phyloP scores from a whole-genome alignment of 1,140 invertebrate genomes.

The Brachystomella parvula region DNA sequence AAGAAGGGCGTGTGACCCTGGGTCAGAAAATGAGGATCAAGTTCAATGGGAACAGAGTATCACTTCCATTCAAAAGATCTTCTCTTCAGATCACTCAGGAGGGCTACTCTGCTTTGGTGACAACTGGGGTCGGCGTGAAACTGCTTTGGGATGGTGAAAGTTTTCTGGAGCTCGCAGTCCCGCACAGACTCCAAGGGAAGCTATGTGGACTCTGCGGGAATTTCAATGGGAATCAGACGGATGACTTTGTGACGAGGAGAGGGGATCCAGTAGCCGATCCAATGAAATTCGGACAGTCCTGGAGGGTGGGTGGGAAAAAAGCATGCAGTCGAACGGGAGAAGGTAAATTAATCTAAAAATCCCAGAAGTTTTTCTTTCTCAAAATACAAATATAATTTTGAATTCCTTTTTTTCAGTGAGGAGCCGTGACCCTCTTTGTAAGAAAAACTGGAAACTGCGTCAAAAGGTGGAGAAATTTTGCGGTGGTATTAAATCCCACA shows the following conservation, averaged over 20 bases:
- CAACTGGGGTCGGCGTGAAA: conserved; percentile 53
- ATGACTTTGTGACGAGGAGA: conserved; percentile 59
- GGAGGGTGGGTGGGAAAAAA: conserved; percentile 70
- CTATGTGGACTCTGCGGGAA: conserved; percentile 89
- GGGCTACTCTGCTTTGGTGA: conserved; percentile 40
- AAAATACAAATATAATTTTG: no score
- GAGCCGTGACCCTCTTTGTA: conserved; percentile 34
- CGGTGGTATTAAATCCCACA: conserved; percentile 48
- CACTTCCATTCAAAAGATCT: conserved; percentile 53
- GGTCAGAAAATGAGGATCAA: conserved; percentile 79
- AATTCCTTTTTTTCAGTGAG: conserved; percentile 42
- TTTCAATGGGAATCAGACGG: conserved; percentile 69
- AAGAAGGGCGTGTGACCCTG: conserved; percentile 64
- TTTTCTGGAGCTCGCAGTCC: conserved; percentile 80
- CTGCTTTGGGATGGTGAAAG: conserved; percentile 86
- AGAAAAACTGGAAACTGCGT: conserved; percentile 39
- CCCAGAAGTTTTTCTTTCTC: no score
- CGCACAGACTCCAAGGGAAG: conserved; percentile 64
- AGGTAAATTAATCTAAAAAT: no score
- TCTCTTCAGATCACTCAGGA: conserved; percentile 39
- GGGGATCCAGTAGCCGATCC: conserved; percentile 54
- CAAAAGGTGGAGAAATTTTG: conserved; percentile 44
- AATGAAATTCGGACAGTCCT: conserved; percentile 69
- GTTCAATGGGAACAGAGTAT: conserved; percentile 65
- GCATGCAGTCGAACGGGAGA: conserved; percentile 51